These are phyloP conservation scores for Euzophera pinguis DNA, from an alignment of 2,888 invertebrate genomes.

Conservation along the genomic window DNA sequence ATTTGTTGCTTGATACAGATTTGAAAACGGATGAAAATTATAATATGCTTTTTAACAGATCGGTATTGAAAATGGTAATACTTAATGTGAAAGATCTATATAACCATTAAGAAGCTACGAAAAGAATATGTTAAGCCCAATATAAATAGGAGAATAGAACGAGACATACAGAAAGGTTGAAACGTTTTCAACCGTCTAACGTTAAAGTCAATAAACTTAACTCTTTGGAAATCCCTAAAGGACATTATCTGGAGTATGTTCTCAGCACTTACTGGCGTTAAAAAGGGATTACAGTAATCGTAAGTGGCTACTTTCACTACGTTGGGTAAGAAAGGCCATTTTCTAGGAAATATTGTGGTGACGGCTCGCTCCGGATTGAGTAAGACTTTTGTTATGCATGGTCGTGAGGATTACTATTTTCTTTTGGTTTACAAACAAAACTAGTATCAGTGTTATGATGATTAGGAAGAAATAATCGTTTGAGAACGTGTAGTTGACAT, in stretches of 20 bases:
- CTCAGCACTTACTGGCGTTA: background rate
- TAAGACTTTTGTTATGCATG: slow-evolving; percentile 9
- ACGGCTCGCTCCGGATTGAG: background rate
- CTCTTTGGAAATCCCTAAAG: background rate
- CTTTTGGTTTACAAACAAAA: background rate
- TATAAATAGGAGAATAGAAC: no score
- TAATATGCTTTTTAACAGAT: background rate
- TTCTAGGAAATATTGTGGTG: slow-evolving; percentile 10
- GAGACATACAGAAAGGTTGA: no score
- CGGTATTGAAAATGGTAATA: no score
- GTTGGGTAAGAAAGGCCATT: slow-evolving; percentile 9
- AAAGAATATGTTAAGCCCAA: no score
- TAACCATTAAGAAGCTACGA: no score
- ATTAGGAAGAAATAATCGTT: no score
- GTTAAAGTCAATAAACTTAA: background rate
- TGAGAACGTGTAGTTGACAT: no score
- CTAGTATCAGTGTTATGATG: no score
- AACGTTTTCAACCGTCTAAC: no score
- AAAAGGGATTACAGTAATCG: slow-evolving; percentile 8
- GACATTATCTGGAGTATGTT: background rate
- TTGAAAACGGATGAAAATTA: background rate
- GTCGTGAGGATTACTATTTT: slow-evolving; percentile 1
- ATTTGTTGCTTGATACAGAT: slow-evolving; percentile 3
- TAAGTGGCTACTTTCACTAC: slow-evolving; percentile 11
- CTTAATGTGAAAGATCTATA: no score